Evolutionary conservation across 2,888 invertebrate species (phyloP), one percentile per base, ranked within the genome.

Genomic region (Tetropium fuscum): DNA sequence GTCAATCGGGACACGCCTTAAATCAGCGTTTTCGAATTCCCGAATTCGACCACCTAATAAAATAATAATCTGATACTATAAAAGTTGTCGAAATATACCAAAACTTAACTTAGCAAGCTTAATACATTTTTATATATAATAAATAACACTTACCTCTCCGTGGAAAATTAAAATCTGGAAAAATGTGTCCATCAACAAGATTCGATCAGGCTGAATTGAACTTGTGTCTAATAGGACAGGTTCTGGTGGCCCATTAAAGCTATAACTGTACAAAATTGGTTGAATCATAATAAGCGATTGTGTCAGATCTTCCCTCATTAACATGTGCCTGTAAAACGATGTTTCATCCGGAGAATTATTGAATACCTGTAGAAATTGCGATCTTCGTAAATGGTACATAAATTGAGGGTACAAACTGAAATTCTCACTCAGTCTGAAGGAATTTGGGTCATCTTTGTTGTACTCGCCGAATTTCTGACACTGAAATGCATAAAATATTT

Each of bases 301-400:
- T 0, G 96, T 95, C 69, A 98, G 87, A 82, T 98, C 97, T 83
- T 99, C 99, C 51, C 96, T 88, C 92, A 97, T 94, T 74, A 99
- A 83, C 92, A 97, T 96, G 82, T 98, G 98, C 91, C 96, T 91
- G 81, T 99, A 99, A 85, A 96, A 99, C 15, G 97, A 96, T 8
- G 98, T 99, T 85, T 99, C 99, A 82, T 99, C 99, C 0, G 99
- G 99, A 32, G 97, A 98, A 86, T 99, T 99, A 84, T 99, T 99
- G 84, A 99, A 99, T 40, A 99, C 98, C 86, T 98, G 98, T 67
- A 99, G 86, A 84, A 99, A 99, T 84, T 98, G 99, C 18, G 98
- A 99, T 69, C 99, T 88, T 36, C 99, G 87, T 75, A 99, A 84
- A 80, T 99, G 99, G 83, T 98, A 99, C 98, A 99, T 98, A 83